Evolutionary conservation across 2,888 invertebrate species (phyloP), one percentile per base, ranked within the genome.

Genomic region (Galerucella nymphaeae): DNA sequence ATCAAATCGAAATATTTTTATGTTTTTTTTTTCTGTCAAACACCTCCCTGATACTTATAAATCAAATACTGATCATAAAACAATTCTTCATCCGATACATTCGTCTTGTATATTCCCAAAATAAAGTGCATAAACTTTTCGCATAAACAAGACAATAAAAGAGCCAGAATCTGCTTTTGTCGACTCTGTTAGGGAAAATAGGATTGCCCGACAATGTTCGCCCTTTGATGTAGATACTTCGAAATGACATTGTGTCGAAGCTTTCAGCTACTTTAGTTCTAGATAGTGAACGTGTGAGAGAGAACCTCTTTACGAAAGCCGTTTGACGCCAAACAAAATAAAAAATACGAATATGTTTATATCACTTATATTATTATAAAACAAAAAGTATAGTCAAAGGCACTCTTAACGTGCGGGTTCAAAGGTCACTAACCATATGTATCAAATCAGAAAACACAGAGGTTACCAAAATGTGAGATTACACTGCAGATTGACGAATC

Each of bases 121-220:
- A 69, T 62, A 69, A 53, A 69, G 13, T 42, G 69, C 38, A 62
- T 68, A 61, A 68, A 69, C 62, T 69, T 69, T 69, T 69, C 55
- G 10, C 55, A 55, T 63, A 62, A 62, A 69, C 62, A 69, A 55
- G 69, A 53, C 62, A 69, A 69, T 69, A 69, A 63, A 69, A 69
- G 30, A 41, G 55, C 69, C 63, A 16, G 55, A 62, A 69, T 62
- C 62, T 20, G 69, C 62, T 69, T 63, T 69, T 69, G 55, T 48
- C 41, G 42, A 69, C 63, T 63, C 69, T 63, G 38, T 69, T 63
- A 69, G 53, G 53, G 66, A 59, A 48, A 67, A 67, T 58, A 58
- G 58, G 20, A 48, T 58, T 23, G 66, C 45, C 42, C 58, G 11
- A 67, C 58, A 67, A 67, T 45, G 58, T 30, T 64, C 64, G 38